These are phyloP conservation scores for Pyrgilauda ruficollis DNA, from an alignment of 2,113 vertebrate species.

Conservation along the genomic window DNA sequence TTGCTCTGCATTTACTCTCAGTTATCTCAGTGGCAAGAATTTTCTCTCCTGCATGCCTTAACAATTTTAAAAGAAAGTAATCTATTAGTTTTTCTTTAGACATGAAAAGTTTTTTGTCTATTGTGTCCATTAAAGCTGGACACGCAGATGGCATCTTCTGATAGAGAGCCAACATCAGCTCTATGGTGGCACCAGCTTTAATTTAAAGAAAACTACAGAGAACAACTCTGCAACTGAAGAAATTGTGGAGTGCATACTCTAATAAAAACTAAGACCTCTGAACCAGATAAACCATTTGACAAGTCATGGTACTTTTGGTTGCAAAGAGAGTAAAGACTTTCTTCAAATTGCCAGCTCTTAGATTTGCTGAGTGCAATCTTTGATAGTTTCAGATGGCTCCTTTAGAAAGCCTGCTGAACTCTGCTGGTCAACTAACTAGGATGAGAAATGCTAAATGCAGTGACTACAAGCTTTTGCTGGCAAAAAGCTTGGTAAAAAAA, in stretches of 20 bases:
- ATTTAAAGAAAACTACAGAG: background rate
- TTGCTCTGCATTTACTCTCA: background rate
- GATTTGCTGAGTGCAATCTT: background rate
- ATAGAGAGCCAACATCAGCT: background rate
- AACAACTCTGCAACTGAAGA: background rate
- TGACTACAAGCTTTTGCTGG: background rate
- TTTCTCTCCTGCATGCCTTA: background rate
- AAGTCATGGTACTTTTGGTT: background rate
- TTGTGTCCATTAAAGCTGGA: background rate
- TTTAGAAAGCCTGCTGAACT: background rate
- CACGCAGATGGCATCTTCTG: background rate
- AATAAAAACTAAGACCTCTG: background rate
- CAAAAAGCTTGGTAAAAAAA: background rate
- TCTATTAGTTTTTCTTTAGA: background rate
- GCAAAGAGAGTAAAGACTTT: background rate
- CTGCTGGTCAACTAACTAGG: background rate
- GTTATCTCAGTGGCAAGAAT: background rate
- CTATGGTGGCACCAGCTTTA: background rate
- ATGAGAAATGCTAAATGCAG: background rate
- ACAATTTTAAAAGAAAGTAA: background rate
- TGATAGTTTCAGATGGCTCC: background rate
- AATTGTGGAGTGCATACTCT: background rate
- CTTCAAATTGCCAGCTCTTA: background rate
- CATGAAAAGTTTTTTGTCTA: background rate
- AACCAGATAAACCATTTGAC: background rate